phyloP scores from a whole-genome alignment of 2,113 vertebrate genomes.

The Phrynosoma blainvillii region DNA sequence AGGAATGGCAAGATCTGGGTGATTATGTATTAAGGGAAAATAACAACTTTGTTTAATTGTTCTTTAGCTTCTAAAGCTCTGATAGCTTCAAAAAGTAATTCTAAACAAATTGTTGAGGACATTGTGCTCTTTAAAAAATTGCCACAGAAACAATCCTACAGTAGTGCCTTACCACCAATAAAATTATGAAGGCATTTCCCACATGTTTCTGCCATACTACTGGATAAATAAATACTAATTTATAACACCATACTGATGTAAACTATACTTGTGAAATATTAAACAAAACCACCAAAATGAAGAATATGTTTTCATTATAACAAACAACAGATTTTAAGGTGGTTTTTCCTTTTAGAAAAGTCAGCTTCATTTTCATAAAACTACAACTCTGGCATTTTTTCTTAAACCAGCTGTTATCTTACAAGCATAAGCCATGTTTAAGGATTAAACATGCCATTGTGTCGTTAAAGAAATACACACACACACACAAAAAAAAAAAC shows the following conservation, averaged over 20 bases:
- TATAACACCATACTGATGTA: neutral
- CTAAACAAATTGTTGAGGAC: neutral
- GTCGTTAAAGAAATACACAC: neutral
- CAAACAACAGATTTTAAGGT: neutral
- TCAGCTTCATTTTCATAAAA: neutral
- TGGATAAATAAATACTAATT: neutral
- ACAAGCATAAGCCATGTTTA: neutral
- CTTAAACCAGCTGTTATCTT: neutral
- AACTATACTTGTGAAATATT: neutral
- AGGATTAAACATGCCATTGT: neutral
- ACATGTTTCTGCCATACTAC: neutral
- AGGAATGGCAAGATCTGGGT: neutral
- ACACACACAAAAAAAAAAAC: neutral
- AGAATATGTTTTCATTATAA: neutral
- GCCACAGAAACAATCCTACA: neutral
- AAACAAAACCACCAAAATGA: neutral
- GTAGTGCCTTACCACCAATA: neutral
- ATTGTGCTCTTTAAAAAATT: fast-evolving
- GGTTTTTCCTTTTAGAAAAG: neutral
- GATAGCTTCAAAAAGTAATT: neutral
- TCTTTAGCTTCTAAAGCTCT: neutral
- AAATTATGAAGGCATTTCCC: neutral
- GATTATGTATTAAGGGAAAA: neutral
- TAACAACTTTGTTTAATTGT: neutral
- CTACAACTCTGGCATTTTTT: neutral